phyloP scores from a whole-genome alignment of 2,888 invertebrate genomes.

The Chrysolina americana region DNA sequence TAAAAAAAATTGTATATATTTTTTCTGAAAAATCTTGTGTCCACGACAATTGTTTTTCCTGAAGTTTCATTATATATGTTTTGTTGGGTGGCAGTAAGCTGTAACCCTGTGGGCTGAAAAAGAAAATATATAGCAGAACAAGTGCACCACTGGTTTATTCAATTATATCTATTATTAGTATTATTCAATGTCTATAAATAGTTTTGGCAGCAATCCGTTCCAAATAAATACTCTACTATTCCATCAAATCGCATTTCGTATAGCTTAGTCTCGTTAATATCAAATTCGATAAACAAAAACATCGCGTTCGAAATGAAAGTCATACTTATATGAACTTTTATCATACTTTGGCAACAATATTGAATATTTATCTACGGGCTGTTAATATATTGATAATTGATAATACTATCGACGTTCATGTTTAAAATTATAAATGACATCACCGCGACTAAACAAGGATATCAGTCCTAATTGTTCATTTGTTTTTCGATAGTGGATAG shows the following conservation, averaged over 20 bases:
- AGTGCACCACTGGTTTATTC: slow-evolving; percentile 1
- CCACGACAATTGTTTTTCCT: too few species aligned
- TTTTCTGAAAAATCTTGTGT: too few species aligned
- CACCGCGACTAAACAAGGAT: slow-evolving; percentile 51
- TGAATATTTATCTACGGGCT: slow-evolving; percentile 50
- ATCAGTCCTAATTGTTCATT: slow-evolving; percentile 34
- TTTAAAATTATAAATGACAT: slow-evolving; percentile 57
- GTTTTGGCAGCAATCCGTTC: slow-evolving; percentile 12
- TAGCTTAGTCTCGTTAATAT: background rate
- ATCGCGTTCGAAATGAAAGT: slow-evolving; percentile 7
- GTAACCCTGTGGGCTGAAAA: too few species aligned
- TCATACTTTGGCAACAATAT: slow-evolving; percentile 34
- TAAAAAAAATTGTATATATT: too few species aligned
- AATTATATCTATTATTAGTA: slow-evolving; percentile 12
- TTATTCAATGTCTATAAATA: slow-evolving; percentile 18
- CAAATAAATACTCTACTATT: slow-evolving; percentile 15
- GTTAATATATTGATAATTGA: slow-evolving; percentile 58
- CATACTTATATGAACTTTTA: slow-evolving; percentile 16
- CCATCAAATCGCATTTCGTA: slow-evolving; percentile 9
- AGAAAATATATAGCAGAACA: background rate
- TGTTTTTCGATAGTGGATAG: slow-evolving; percentile 21
- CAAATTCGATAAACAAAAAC: slow-evolving; percentile 16
- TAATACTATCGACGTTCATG: slow-evolving; percentile 55
- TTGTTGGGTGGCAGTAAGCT: too few species aligned
- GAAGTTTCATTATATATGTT: too few species aligned